Conservation (phyloP, 2,888 invertebrate species). For the Hedychridium roseum region DNA sequence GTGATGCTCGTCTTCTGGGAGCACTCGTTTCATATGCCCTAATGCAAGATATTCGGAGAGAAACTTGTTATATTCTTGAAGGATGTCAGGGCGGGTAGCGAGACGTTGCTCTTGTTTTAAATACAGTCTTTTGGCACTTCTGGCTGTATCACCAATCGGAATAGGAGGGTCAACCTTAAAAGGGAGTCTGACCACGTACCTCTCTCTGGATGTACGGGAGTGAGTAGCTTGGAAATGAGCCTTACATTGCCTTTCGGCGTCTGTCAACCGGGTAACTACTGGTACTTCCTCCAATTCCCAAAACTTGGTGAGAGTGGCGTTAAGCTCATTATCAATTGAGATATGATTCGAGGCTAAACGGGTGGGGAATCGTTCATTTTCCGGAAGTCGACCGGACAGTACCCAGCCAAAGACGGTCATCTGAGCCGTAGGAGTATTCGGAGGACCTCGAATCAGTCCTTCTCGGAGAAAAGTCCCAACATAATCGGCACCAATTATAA, state of each 20-base stretch:
- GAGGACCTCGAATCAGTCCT: no score
- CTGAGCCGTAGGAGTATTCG: neutral
- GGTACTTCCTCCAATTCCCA: conserved; percentile 4
- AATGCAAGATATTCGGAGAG: neutral
- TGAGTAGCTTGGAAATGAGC: neutral
- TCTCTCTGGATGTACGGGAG: neutral
- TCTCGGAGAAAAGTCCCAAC: no score
- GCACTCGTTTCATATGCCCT: conserved; percentile 4
- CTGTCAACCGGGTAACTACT: neutral
- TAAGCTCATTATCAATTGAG: neutral
- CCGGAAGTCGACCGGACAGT: neutral
- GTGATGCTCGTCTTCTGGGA: no score
- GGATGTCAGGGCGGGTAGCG: neutral
- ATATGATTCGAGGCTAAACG: neutral
- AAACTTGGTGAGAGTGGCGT: neutral
- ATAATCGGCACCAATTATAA: no score
- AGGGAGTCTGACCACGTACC: conserved; percentile 1
- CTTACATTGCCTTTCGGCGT: neutral
- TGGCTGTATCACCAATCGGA: neutral
- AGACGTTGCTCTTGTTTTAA: neutral
- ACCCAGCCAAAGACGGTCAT: neutral
- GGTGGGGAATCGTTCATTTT: neutral
- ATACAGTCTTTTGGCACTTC: neutral
- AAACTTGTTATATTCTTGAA: neutral
- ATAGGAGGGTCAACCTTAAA: neutral